Percentiles rank a stretch among this genome's conserved stretches.
phyloP scores from a whole-genome alignment of 1,140 invertebrate genomes.

The Bilobella aurantiaca region DNA sequence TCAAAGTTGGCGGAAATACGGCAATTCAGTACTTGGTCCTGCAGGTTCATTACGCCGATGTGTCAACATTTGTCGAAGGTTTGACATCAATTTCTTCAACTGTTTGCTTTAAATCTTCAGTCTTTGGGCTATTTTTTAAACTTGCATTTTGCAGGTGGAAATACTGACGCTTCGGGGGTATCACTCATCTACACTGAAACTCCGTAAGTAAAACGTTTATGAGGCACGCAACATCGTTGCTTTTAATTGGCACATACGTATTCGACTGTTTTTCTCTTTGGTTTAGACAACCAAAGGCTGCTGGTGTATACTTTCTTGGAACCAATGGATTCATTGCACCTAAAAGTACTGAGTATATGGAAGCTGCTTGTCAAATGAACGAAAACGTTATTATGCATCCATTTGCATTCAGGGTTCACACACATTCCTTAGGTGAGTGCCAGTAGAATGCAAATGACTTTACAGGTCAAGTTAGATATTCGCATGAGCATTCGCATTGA shows the following conservation, averaged over 20 bases:
- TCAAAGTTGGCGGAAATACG: conserved; percentile 62
- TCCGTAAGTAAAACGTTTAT: conserved; percentile 63
- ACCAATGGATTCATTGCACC: conserved; percentile 68
- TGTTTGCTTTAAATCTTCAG: too few relatives aligned
- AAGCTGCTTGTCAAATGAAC: conserved; percentile 66
- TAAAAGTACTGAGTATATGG: conserved; percentile 65
- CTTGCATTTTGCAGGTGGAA: conserved; percentile 49
- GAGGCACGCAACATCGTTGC: too few relatives aligned
- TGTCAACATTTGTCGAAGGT: conserved; percentile 55
- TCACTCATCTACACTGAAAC: conserved; percentile 63
- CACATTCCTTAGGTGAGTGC: conserved; percentile 62
- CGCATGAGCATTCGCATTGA: neutral
- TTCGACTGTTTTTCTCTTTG: too few relatives aligned
- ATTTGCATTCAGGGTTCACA: conserved; percentile 90
- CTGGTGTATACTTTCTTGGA: conserved; percentile 75
- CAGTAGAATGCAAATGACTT: neutral
- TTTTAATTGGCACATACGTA: too few relatives aligned
- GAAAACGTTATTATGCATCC: conserved; percentile 80
- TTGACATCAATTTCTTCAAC: conserved; percentile 4
- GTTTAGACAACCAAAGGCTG: conserved; percentile 39
- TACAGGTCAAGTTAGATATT: too few relatives aligned
- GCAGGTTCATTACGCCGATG: conserved; percentile 84
- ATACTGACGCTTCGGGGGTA: conserved; percentile 69
- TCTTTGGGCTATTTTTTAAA: too few relatives aligned
- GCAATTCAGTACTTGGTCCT: conserved; percentile 68